Conservation (phyloP, 2,888 invertebrate species). For the Junonia oenone region DNA sequence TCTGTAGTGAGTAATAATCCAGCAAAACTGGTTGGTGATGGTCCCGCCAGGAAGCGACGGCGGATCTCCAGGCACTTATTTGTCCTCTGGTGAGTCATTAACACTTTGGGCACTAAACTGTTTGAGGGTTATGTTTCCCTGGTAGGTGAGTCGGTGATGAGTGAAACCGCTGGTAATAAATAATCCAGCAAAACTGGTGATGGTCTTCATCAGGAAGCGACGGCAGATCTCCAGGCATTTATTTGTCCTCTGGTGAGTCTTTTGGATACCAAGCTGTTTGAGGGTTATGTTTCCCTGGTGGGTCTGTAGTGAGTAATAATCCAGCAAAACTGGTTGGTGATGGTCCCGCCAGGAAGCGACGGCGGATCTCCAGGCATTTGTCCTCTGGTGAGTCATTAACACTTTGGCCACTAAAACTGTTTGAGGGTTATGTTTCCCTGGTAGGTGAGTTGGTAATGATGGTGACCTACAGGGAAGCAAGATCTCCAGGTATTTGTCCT, state of each 20-base stretch:
- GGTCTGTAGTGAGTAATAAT: conserved; percentile 48
- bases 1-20: conserved; percentile 53
- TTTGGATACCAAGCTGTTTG: conserved; percentile 69
- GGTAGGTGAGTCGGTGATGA: conserved; percentile 40
- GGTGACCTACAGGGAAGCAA: conserved; percentile 92
- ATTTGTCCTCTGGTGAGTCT: conserved; percentile 62
- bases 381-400: conserved; percentile 62
- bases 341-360: conserved; percentile 90
- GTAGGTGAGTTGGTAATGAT: conserved; percentile 41
- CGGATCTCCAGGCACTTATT: conserved; percentile 87
- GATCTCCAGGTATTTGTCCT: conserved; percentile 84
- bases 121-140: no score
- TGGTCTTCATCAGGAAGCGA: conserved; percentile 91
- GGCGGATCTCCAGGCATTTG: conserved; percentile 86
- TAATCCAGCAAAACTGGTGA: conserved; percentile 87
- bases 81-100: conserved; percentile 61
- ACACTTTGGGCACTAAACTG: no score
- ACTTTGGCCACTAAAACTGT: no score
- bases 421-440: no score
- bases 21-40: conserved; percentile 91
- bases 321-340: conserved; percentile 89
- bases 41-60: conserved; percentile 90
- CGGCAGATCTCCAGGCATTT: conserved; percentile 87
- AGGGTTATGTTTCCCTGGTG: conserved; percentile 36
- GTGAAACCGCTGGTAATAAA: conserved; percentile 69